phyloP scores from a whole-genome alignment of 2,113 vertebrate species.

The Rhodinocichla rosea region DNA sequence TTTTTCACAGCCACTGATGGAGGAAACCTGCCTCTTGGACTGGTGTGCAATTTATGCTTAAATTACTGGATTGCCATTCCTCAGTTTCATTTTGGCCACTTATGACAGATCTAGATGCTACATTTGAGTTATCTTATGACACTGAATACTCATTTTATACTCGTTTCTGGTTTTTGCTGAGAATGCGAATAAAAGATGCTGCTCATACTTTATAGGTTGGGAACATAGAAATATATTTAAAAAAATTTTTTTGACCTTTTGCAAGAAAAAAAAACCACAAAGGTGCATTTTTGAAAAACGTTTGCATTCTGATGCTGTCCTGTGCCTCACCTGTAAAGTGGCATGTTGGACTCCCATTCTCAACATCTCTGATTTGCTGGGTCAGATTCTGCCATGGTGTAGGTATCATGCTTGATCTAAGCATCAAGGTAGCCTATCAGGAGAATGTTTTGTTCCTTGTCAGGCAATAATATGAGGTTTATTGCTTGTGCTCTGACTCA shows the following conservation, averaged over 20 bases:
- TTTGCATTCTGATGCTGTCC: neutral
- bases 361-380: neutral
- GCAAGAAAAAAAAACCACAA: neutral
- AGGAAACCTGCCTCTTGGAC: neutral
- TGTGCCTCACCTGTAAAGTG: neutral
- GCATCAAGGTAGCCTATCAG: neutral
- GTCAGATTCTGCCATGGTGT: neutral
- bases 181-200: neutral
- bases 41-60: neutral
- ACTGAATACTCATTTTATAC: neutral
- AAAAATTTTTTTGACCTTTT: neutral
- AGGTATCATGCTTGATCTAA: neutral
- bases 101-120: neutral
- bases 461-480: neutral
- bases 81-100: conserved; percentile 1
- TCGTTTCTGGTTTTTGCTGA: neutral
- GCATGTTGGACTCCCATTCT: neutral
- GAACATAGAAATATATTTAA: neutral
- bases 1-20: neutral
- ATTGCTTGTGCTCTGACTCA: neutral
- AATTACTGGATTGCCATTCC: neutral
- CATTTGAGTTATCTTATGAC: neutral
- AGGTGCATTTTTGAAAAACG: neutral
- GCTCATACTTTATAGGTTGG: neutral
- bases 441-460: neutral